Percentiles rank a stretch among this genome's conserved stretches.
Evolutionary conservation across 2,888 invertebrate species (phyloP).

Genomic region (Hanleya hanleyi): DNA sequence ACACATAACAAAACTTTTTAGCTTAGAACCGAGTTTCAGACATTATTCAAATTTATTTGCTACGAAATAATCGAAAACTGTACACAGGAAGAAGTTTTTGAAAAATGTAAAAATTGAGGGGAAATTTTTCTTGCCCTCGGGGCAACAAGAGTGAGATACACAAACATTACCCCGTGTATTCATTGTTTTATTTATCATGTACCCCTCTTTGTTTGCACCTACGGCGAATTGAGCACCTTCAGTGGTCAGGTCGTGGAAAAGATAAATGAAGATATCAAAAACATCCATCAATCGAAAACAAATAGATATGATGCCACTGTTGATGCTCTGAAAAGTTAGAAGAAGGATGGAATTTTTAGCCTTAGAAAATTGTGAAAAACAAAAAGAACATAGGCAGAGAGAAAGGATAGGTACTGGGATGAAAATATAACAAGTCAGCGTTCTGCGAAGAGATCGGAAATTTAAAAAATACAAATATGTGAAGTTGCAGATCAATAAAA

Average conservation of each 20-base stretch:
- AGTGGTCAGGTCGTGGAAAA: not conserved
- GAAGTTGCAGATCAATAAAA: too few relatives aligned
- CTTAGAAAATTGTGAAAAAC: too few relatives aligned
- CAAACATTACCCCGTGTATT: not conserved
- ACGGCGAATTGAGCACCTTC: not conserved
- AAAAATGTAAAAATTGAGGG: too few relatives aligned
- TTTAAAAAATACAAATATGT: not conserved
- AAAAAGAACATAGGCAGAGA: not conserved
- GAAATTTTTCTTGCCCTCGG: too few relatives aligned
- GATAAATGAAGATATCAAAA: not conserved
- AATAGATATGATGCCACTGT: not conserved
- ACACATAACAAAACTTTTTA: too few relatives aligned
- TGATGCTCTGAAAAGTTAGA: not conserved
- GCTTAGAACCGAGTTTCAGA: too few relatives aligned
- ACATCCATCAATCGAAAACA: not conserved
- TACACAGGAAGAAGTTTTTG: too few relatives aligned
- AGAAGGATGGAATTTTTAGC: not conserved
- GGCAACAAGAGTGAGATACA: not conserved
- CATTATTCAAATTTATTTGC: too few relatives aligned
- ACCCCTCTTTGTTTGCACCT: not conserved
- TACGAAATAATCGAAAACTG: too few relatives aligned
- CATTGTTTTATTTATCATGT: not conserved
- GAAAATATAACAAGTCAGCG: too few relatives aligned
- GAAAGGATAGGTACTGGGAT: not conserved
- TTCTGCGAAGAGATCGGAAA: not conserved